Evolutionary conservation across 2,797 vertebrate genomes (phyloP).

Genomic region (Danio albolineatus): DNA sequence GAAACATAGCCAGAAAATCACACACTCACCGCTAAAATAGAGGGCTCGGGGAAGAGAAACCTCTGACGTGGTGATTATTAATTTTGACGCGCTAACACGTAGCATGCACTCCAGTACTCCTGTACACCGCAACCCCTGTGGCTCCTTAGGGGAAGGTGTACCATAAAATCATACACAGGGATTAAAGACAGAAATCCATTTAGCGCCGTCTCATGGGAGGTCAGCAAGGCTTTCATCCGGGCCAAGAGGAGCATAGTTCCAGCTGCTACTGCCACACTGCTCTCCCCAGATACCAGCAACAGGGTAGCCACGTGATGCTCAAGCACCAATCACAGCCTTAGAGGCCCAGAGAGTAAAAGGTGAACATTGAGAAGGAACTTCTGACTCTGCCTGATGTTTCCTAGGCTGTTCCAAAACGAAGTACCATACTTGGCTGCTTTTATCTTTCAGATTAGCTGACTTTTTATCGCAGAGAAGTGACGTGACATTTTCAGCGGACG

Average conservation of each 20-base stretch:
- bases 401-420: conserved; percentile 30
- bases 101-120: conserved; percentile 9
- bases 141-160: conserved; percentile 47
- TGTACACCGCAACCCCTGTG: conserved; percentile 4
- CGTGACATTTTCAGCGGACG: conserved; percentile 37
- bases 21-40: conserved; percentile 35
- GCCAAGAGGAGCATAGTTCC: conserved; percentile 29
- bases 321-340: conserved; percentile 53
- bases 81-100: conserved; percentile 57
- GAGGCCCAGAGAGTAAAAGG: conserved; percentile 28
- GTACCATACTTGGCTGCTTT: conserved; percentile 3
- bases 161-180: conserved; percentile 58
- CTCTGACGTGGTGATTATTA: conserved; percentile 49
- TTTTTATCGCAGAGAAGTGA: conserved; percentile 26
- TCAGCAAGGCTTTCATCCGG: conserved; percentile 74
- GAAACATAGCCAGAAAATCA: conserved; percentile 42
- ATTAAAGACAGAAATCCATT: conserved; percentile 81
- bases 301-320: conserved; percentile 47
- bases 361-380: conserved; percentile 41
- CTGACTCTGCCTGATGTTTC: conserved; percentile 26
- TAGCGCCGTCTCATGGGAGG: conserved; percentile 72
- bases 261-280: conserved; percentile 47
- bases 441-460: conserved; percentile 33
- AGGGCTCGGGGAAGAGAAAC: conserved; percentile 32
- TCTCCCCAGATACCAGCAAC: conserved; percentile 61